Conservation (phyloP, 2,888 invertebrate species). For the Apodemia zela region DNA sequence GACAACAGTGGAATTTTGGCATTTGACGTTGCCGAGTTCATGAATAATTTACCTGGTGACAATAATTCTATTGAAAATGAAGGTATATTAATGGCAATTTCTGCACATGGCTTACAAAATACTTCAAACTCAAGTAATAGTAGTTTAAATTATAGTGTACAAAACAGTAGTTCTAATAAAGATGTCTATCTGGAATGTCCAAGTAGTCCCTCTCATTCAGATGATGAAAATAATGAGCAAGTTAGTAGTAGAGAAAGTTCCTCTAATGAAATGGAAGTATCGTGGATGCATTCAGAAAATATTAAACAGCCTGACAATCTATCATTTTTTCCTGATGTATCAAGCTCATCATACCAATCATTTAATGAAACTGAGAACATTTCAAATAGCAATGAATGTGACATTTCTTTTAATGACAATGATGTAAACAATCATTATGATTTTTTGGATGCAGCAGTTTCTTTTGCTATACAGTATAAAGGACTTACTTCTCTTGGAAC, state of each 20-base stretch:
- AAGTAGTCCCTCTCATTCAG: conserved; percentile 44
- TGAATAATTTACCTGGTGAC: conserved; percentile 76
- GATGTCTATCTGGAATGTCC: conserved; percentile 40
- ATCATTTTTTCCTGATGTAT: conserved; percentile 45
- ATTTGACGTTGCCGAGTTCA: conserved; percentile 73
- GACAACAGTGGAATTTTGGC: conserved; percentile 55
- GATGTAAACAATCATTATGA: conserved; percentile 63
- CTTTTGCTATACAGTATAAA: conserved; percentile 86
- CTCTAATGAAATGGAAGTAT: conserved; percentile 43
- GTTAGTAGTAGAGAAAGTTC: conserved; percentile 36
- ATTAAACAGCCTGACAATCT: conserved; percentile 40
- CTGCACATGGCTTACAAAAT: conserved; percentile 83
- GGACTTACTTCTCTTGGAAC: conserved; percentile 80
- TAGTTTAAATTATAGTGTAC: conserved; percentile 33
- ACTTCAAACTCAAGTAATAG: conserved; percentile 44
- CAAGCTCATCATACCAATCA: conserved; percentile 45
- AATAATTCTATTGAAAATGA: conserved; percentile 83
- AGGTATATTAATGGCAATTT: conserved; percentile 87
- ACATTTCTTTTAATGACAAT: conserved; percentile 37
- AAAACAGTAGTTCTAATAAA: conserved; percentile 31
- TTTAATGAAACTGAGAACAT: conserved; percentile 38
- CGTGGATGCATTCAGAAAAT: conserved; percentile 44
- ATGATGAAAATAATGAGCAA: conserved; percentile 39
- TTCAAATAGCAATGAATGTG: conserved; percentile 12
- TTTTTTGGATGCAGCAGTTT: conserved; percentile 86